Conservation (phyloP, 2,888 invertebrate genomes). For the Resseliella maxima region DNA sequence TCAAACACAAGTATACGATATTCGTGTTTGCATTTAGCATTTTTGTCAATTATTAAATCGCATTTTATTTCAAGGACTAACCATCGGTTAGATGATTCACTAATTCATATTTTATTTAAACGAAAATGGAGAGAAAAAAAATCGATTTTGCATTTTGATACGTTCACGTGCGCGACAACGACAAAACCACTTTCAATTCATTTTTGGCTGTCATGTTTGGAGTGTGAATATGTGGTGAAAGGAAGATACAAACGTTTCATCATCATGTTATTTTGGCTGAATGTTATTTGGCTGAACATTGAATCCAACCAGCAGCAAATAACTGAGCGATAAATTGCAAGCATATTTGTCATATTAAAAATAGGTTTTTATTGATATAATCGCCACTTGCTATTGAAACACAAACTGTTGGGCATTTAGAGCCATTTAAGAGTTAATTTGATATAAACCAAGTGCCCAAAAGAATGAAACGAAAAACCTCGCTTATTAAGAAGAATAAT, state of each 20-base stretch:
- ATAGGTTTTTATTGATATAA: neutral
- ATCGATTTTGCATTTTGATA: conserved; percentile 17
- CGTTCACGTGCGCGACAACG: no score
- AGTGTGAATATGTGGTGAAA: neutral
- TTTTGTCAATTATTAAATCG: conserved; percentile 42
- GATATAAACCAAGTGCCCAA: neutral
- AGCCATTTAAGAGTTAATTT: neutral
- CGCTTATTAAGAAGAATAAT: neutral
- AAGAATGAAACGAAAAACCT: no score
- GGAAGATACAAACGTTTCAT: neutral
- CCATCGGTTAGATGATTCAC: neutral
- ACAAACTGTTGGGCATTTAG: neutral
- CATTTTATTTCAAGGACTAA: neutral
- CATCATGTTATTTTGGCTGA: neutral
- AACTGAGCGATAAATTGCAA: neutral
- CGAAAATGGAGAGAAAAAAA: no score
- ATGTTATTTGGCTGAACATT: neutral
- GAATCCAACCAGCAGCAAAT: neutral
- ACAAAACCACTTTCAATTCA: no score
- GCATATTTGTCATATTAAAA: conserved; percentile 6
- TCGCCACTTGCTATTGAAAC: neutral
- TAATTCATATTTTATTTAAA: conserved; percentile 12
- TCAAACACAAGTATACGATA: neutral
- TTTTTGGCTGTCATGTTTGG: no score
- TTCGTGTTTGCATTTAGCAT: conserved; percentile 3